A percentile compares a stretch with the other conserved stretches of the same genome.
Conservation (phyloP, 1,140 invertebrate genomes). For the Rhyacophila brunnea region DNA sequence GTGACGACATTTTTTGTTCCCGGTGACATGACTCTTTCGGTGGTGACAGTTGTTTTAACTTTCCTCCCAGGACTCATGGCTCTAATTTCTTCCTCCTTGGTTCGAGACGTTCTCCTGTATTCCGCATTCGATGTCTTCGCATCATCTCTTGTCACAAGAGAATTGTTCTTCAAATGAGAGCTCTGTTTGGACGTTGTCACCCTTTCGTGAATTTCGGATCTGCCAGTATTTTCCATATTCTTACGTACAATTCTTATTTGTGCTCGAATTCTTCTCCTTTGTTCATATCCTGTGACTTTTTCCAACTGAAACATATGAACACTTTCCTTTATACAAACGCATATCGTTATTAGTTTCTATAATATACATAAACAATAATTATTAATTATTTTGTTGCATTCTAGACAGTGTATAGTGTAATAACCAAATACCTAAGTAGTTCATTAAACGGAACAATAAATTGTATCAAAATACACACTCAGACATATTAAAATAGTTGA, state of each 20-base stretch:
- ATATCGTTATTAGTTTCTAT: too few relatives aligned
- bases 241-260: constrained; percentile 70
- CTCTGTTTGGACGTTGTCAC: constrained; percentile 1
- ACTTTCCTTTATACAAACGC: too few relatives aligned
- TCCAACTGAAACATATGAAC: constrained; percentile 59
- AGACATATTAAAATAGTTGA: background rate
- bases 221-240: constrained; percentile 45
- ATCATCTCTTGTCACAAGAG: background rate
- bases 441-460: background rate
- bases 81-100: constrained; percentile 3
- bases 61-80: constrained; percentile 24
- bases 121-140: constrained; percentile 8
- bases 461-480: background rate
- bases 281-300: constrained; percentile 70
- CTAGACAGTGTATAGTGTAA: too few relatives aligned
- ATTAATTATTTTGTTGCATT: too few relatives aligned
- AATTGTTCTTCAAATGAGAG: background rate
- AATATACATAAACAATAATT: too few relatives aligned
- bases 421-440: background rate
- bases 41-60: constrained; percentile 33
- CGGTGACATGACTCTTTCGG: constrained; percentile 5
- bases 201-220: constrained; percentile 14
- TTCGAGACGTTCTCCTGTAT: constrained; percentile 17
- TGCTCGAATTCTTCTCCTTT: constrained; percentile 68
- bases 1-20: constrained; percentile 1